Conservation (phyloP, 2,888 invertebrate species). For the Eupithecia vulgata region DNA sequence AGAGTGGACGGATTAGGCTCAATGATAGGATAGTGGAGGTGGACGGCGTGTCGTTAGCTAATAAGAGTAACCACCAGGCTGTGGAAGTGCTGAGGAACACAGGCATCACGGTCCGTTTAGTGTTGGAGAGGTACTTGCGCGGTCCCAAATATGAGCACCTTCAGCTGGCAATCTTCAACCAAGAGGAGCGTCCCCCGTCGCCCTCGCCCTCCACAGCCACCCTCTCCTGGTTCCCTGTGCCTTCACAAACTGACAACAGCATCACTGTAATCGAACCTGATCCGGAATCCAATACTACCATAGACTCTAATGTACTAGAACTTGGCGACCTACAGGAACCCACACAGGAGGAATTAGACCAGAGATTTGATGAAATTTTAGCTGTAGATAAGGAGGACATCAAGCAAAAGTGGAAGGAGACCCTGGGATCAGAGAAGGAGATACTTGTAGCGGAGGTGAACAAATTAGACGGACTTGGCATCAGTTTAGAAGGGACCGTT, state of each 20-base stretch:
- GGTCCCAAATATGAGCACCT: conserved; percentile 97
- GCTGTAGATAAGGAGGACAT: conserved; percentile 85
- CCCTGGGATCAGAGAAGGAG: conserved; percentile 92
- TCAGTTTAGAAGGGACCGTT: conserved; percentile 98
- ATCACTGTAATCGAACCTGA: conserved; percentile 89
- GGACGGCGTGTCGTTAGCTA: conserved; percentile 94
- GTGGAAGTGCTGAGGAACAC: conserved; percentile 97
- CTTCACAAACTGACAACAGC: conserved; percentile 86
- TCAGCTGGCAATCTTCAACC: conserved; percentile 91
- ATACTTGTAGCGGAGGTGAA: conserved; percentile 96
- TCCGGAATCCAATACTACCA: conserved; percentile 91
- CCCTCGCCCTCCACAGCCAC: conserved; percentile 92
- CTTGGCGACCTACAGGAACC: conserved; percentile 79
- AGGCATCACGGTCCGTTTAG: conserved; percentile 94
- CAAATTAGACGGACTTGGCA: conserved; percentile 97
- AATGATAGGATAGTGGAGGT: conserved; percentile 99
- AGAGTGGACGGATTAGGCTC: conserved; percentile 94
- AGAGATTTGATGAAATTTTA: conserved; percentile 84
- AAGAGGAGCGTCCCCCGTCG: conserved; percentile 78
- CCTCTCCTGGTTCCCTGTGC: conserved; percentile 92
- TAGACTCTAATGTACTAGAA: conserved; percentile 89
- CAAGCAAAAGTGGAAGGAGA: conserved; percentile 90
- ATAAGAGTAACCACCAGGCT: conserved; percentile 98
- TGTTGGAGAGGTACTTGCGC: conserved; percentile 95
- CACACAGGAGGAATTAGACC: conserved; percentile 77